Percentiles rank a stretch among this genome's conserved stretches.
These are phyloP conservation scores for Perccottus glenii DNA, from an alignment of 2,113 vertebrate species.

Conservation along the genomic window DNA sequence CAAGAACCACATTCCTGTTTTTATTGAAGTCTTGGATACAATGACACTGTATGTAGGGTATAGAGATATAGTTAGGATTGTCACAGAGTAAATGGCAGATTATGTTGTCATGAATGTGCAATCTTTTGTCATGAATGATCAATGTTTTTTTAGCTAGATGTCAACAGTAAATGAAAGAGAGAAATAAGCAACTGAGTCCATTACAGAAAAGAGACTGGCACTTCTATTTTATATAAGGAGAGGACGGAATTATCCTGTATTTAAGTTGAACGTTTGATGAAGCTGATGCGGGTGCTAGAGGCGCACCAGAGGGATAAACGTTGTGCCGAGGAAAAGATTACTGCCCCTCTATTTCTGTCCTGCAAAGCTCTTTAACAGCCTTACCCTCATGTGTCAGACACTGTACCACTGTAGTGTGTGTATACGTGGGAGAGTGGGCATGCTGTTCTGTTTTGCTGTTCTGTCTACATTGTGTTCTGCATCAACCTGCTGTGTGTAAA, in stretches of 20 bases:
- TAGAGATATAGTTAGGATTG: too few relatives aligned
- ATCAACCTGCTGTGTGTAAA: slow-evolving; percentile 26
- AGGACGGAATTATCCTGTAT: neutral
- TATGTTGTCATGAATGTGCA: too few relatives aligned
- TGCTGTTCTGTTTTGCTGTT: slow-evolving; percentile 20
- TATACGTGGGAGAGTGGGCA: slow-evolving; percentile 12
- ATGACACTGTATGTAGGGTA: too few relatives aligned
- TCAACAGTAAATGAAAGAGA: too few relatives aligned
- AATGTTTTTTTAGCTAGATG: too few relatives aligned
- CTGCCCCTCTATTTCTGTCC: slow-evolving; percentile 75
- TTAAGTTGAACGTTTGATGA: neutral
- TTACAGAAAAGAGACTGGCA: too few relatives aligned
- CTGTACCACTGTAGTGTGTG: slow-evolving; percentile 34
- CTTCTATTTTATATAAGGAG: too few relatives aligned
- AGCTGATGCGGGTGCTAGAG: slow-evolving; percentile 20
- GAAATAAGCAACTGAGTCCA: too few relatives aligned
- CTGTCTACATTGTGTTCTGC: slow-evolving; percentile 4
- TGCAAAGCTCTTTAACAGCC: slow-evolving; percentile 78
- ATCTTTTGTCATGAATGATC: too few relatives aligned
- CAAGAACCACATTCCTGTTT: neutral
- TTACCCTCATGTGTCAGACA: slow-evolving; percentile 59
- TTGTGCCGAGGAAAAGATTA: slow-evolving; percentile 74
- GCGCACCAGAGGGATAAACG: slow-evolving; percentile 61
- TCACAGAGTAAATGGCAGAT: too few relatives aligned
- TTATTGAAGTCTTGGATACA: neutral